phyloP scores from a whole-genome alignment of 1,140 invertebrate genomes.

The Calephelis nemesis region DNA sequence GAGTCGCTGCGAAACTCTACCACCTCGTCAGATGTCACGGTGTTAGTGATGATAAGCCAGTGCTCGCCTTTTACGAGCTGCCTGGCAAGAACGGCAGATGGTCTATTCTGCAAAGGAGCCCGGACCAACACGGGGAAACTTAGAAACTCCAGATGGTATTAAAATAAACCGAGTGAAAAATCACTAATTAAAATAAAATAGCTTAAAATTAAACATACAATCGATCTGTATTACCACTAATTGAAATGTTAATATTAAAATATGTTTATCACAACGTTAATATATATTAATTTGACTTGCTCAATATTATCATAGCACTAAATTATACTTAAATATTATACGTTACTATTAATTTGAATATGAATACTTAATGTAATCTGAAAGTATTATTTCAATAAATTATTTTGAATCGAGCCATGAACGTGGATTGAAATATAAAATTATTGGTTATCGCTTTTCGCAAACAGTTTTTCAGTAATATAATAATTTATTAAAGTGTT shows the following conservation, averaged over 20 bases:
- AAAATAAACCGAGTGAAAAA: too few relatives aligned
- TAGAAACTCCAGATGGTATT: too few relatives aligned
- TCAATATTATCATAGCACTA: not conserved
- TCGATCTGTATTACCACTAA: too few relatives aligned
- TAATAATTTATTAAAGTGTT: conserved; percentile 18
- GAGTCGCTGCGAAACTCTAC: too few relatives aligned
- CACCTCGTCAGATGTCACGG: too few relatives aligned
- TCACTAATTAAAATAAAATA: too few relatives aligned
- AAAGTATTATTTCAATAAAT: conserved; percentile 11
- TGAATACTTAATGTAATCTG: conserved; percentile 12
- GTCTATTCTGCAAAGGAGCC: too few relatives aligned
- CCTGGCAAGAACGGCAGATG: too few relatives aligned
- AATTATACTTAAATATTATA: conserved; percentile 12
- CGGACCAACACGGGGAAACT: too few relatives aligned
- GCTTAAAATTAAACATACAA: too few relatives aligned
- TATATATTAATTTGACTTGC: conserved; percentile 1
- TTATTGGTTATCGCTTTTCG: conserved; percentile 7
- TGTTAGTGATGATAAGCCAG: too few relatives aligned
- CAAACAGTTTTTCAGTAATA: conserved; percentile 15
- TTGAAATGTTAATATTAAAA: not conserved
- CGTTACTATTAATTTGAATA: conserved; percentile 3
- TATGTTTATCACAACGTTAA: not conserved
- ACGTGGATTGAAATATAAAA: conserved; percentile 17
- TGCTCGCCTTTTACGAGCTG: too few relatives aligned
- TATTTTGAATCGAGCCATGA: not conserved